Percentiles rank a stretch among this genome's conserved stretches.
phyloP scores from a whole-genome alignment of 2,797 vertebrate species.

The Etheostoma perlongum region DNA sequence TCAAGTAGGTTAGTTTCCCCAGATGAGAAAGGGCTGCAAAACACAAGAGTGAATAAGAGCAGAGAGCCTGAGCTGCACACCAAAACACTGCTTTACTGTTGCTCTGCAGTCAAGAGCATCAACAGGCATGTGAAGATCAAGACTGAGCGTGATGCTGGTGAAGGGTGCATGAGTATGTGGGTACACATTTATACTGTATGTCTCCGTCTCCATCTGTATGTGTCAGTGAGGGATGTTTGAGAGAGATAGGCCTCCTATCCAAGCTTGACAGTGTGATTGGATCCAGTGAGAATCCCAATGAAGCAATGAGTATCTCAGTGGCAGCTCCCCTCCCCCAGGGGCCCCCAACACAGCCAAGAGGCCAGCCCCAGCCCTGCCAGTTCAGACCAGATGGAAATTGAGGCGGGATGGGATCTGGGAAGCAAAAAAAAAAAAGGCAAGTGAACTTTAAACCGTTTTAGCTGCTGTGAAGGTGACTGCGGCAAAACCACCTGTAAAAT shows the following conservation, averaged over 20 bases:
- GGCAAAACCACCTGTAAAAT: conserved; percentile 35
- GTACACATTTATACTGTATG: conserved; percentile 45
- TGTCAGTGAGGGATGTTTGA: conserved; percentile 54
- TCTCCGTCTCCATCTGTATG: conserved; percentile 51
- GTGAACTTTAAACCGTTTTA: conserved; percentile 51
- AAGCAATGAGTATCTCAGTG: conserved; percentile 69
- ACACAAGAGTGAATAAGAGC: not conserved
- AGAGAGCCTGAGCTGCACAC: conserved; percentile 27
- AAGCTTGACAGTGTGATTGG: conserved; percentile 70
- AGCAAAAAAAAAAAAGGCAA: conserved; percentile 11
- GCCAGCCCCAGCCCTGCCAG: conserved; percentile 24
- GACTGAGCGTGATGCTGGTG: not conserved
- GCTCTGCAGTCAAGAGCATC: conserved; percentile 54
- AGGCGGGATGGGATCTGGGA: conserved; percentile 25
- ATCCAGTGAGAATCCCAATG: conserved; percentile 76
- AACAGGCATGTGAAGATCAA: conserved; percentile 45
- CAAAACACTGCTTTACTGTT: conserved; percentile 33
- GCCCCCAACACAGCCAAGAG: conserved; percentile 8
- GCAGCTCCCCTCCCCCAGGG: conserved; percentile 33
- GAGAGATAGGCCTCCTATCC: conserved; percentile 56
- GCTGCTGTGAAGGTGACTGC: conserved; percentile 70
- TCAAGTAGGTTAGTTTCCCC: conserved; percentile 9
- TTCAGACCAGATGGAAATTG: conserved; percentile 45
- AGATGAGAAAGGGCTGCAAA: conserved; percentile 18
- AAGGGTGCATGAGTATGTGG: conserved; percentile 29